A percentile compares a stretch with the other conserved stretches of the same genome.
These are phyloP conservation scores for Alethe diademata DNA, from an alignment of 2,113 vertebrate genomes.

Conservation along the genomic window DNA sequence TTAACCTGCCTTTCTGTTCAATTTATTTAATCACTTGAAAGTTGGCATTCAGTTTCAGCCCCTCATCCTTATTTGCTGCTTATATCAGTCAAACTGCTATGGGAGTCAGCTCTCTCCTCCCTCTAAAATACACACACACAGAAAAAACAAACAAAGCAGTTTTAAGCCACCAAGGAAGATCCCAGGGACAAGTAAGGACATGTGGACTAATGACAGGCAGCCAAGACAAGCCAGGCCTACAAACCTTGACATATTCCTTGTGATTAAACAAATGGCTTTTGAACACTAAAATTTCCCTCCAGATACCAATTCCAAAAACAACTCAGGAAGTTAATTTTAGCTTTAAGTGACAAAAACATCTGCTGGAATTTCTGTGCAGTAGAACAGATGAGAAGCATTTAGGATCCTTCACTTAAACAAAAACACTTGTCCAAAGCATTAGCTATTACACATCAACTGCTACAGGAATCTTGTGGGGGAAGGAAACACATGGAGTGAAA, in stretches of 20 bases:
- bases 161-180: background rate
- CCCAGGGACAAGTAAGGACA: background rate
- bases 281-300: background rate
- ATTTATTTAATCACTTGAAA: background rate
- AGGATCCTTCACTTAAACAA: background rate
- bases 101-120: background rate
- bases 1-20: background rate
- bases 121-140: background rate
- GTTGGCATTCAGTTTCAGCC: background rate
- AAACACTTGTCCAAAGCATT: background rate
- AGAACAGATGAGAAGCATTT: background rate
- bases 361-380: background rate
- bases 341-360: constrained; percentile 22
- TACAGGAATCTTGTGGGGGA: background rate
- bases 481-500: background rate
- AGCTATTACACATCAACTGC: background rate
- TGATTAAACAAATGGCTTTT: background rate
- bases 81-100: background rate
- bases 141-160: background rate
- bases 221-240: background rate
- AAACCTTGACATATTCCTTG: background rate
- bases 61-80: background rate
- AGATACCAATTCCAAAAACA: constrained; percentile 7
- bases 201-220: background rate
- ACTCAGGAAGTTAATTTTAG: background rate